These are phyloP conservation scores for Muntiacus muntjak DNA, from an alignment of 2,113 vertebrate species.

Conservation along the genomic window DNA sequence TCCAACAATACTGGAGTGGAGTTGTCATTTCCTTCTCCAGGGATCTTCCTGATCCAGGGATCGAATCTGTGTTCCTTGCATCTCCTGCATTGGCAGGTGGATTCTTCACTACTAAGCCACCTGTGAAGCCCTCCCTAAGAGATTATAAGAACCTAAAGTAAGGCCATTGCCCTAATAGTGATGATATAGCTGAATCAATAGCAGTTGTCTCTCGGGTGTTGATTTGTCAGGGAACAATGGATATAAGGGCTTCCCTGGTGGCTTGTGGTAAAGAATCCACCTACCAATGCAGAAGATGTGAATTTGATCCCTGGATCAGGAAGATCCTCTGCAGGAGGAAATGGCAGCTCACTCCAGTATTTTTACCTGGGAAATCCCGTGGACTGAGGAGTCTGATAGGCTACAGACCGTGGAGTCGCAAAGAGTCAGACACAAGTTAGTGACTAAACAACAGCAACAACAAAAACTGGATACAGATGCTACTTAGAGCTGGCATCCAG, in stretches of 20 bases:
- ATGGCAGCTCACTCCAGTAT: background rate
- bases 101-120: background rate
- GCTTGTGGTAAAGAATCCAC: background rate
- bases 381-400: rapidly evolving
- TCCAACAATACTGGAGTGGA: background rate
- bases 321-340: background rate
- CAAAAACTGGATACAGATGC: background rate
- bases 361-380: background rate
- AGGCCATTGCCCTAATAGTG: background rate
- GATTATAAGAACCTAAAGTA: background rate
- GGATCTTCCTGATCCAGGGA: background rate
- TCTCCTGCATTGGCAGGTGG: background rate
- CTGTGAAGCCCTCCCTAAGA: background rate
- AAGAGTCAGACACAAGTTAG: background rate
- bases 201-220: background rate
- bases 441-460: background rate
- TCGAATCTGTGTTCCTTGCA: background rate
- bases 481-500: background rate
- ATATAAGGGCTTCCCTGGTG: background rate
- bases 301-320: background rate
- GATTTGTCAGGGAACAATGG: background rate
- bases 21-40: background rate
- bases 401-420: background rate
- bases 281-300: background rate
- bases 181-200: background rate